phyloP scores from a whole-genome alignment of 2,888 invertebrate genomes.

The Drosophila heteroneura region DNA sequence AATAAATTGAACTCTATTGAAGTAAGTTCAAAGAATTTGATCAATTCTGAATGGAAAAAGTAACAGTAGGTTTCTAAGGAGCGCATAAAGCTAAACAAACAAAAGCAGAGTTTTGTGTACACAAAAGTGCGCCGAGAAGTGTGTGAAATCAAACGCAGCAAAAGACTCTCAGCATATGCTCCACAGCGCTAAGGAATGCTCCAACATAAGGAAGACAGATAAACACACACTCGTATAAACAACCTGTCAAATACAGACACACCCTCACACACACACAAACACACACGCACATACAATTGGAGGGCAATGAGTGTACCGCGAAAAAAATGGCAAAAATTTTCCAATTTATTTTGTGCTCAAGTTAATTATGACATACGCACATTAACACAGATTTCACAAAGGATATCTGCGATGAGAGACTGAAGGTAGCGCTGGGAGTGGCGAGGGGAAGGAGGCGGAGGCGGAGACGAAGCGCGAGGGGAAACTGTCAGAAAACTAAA shows the following conservation, averaged over 20 bases:
- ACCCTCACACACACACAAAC: slow-evolving; percentile 14
- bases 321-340: slow-evolving; percentile 31
- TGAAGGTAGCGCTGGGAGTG: background rate
- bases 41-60: slow-evolving; percentile 3
- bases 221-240: slow-evolving; percentile 25
- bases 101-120: slow-evolving; percentile 5
- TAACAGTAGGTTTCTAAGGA: slow-evolving; percentile 1
- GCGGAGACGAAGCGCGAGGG: background rate
- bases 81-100: slow-evolving; percentile 2
- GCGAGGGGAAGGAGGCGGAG: background rate
- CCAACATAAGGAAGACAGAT: slow-evolving; percentile 18
- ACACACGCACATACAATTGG: slow-evolving; percentile 15
- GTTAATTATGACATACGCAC: slow-evolving; percentile 59
- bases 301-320: slow-evolving; percentile 18
- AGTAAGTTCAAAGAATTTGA: background rate
- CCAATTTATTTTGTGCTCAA: slow-evolving; percentile 62
- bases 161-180: slow-evolving; percentile 41
- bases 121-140: slow-evolving; percentile 34
- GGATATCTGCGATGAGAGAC: slow-evolving; percentile 12
- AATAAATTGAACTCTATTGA: background rate
- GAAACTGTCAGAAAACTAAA: slow-evolving; percentile 63
- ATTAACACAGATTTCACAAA: slow-evolving; percentile 55
- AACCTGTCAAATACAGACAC: slow-evolving; percentile 21
- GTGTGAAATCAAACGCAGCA: slow-evolving; percentile 51
- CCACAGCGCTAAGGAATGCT: slow-evolving; percentile 26